Evolutionary conservation across 2,113 vertebrate genomes (phyloP).

Genomic region (Cochlearius cochlearius): DNA sequence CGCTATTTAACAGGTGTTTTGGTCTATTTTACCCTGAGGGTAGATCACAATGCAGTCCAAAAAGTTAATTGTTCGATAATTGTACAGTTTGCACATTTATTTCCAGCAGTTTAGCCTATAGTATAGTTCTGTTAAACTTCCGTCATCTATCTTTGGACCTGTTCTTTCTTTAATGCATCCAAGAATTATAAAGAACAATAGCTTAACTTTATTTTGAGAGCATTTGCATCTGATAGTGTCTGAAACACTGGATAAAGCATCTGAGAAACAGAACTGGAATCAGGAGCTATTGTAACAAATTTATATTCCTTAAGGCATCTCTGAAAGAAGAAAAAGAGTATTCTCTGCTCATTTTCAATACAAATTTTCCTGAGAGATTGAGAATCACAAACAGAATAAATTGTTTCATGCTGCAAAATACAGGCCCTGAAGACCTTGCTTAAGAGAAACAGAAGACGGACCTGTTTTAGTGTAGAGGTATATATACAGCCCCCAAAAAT

Average conservation of each 20-base stretch:
- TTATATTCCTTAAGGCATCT: background rate
- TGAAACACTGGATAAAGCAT: background rate
- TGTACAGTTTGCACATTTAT: constrained; percentile 35
- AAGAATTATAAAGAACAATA: background rate
- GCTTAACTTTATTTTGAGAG: background rate
- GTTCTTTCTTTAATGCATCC: background rate
- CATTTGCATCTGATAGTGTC: background rate
- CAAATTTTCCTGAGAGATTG: background rate
- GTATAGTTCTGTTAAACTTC: background rate
- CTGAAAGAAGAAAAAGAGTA: background rate
- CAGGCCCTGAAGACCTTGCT: background rate
- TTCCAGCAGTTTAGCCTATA: constrained; percentile 30
- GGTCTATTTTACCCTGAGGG: constrained; percentile 44
- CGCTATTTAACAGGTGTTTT: constrained; percentile 66
- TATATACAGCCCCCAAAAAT: background rate
- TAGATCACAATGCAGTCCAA: constrained; percentile 31
- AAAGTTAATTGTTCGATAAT: constrained; percentile 60
- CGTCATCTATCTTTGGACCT: background rate
- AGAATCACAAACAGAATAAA: background rate
- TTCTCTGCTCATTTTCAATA: background rate
- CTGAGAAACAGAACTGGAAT: background rate
- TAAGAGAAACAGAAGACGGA: background rate
- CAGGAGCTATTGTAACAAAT: background rate
- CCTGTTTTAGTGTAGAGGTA: background rate
- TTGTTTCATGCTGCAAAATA: background rate